Evolutionary conservation across 2,113 vertebrate genomes (phyloP).

Genomic region (Erythrolamprus reginae): DNA sequence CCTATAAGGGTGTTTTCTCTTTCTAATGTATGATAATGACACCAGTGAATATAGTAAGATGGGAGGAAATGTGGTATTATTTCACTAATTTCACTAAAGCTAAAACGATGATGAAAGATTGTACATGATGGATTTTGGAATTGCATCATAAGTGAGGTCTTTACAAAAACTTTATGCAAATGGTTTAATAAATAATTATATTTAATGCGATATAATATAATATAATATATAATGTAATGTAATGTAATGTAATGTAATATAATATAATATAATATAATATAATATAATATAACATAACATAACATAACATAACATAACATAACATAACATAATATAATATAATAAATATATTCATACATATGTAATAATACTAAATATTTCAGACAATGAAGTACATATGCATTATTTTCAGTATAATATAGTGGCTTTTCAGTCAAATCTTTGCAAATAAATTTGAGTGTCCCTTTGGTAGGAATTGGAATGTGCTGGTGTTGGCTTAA

Average conservation of each 20-base stretch:
- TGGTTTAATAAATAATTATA: neutral
- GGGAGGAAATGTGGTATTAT: neutral
- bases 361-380: conserved; percentile 1
- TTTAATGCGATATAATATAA: no score
- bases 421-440: neutral
- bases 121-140: neutral
- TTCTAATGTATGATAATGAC: neutral
- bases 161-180: neutral
- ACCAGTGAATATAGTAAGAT: neutral
- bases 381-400: conserved; percentile 5
- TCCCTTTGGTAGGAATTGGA: neutral
- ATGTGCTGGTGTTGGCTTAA: neutral
- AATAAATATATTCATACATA: neutral
- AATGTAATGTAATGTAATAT: no score
- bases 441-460: neutral
- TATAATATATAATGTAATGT: no score
- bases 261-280: no score
- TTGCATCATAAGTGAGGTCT: neutral
- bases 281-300: no score
- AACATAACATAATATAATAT: no score
- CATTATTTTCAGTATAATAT: conserved; percentile 1
- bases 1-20: neutral
- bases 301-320: no score
- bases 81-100: neutral
- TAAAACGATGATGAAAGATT: neutral